A percentile compares a stretch with the other conserved stretches of the same genome.
Conservation (phyloP, 2,888 invertebrate genomes). For the Ennomos quercinarius region DNA sequence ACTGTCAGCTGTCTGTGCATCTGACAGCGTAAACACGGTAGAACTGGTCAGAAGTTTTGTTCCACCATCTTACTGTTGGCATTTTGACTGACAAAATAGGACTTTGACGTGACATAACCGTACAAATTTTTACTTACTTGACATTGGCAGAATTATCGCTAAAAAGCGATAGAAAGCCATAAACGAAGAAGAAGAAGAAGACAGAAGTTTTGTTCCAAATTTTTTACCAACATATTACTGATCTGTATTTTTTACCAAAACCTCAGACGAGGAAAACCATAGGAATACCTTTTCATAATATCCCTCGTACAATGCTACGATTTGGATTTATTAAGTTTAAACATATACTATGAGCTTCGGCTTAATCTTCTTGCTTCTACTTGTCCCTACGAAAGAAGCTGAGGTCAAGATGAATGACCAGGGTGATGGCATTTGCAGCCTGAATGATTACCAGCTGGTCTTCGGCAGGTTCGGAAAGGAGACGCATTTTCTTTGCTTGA, state of each 20-base stretch:
- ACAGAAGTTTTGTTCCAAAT: not conserved
- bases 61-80: no score
- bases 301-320: not conserved
- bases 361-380: conserved; percentile 11
- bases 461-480: conserved; percentile 67
- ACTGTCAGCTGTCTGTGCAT: no score
- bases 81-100: no score
- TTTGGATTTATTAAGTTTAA: conserved; percentile 7
- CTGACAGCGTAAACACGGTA: conserved; percentile 3
- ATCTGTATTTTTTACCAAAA: not conserved
- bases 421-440: conserved; percentile 45
- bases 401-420: conserved; percentile 8
- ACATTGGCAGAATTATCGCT: no score
- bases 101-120: no score
- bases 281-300: no score
- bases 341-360: conserved; percentile 9
- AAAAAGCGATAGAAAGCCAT: no score
- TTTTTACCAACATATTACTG: no score
- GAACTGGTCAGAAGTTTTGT: not conserved
- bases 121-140: no score
- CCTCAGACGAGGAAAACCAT: no score
- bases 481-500: conserved; percentile 63
- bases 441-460: conserved; percentile 57
- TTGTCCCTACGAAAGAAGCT: conserved; percentile 14
- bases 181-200: no score